phyloP scores from a whole-genome alignment of 2,113 vertebrate genomes.

The Pica pica region DNA sequence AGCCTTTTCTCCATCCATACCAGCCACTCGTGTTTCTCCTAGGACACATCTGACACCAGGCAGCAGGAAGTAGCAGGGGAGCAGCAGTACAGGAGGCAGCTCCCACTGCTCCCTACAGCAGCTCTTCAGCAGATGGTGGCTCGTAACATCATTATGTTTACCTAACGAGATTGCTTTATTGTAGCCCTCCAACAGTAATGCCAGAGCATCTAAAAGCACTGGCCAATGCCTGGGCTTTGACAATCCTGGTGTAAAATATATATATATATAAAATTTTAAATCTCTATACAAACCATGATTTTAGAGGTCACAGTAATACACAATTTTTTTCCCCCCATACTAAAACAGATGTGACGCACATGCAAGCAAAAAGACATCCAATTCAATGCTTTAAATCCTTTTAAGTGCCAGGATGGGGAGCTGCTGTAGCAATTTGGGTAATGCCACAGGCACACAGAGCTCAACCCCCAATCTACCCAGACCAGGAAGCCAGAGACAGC shows the following conservation, averaged over 20 bases:
- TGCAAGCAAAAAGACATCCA: background rate
- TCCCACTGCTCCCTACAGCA: background rate
- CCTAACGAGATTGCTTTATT: conserved; percentile 35
- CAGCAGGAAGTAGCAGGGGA: background rate
- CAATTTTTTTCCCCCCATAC: background rate
- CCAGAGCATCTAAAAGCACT: background rate
- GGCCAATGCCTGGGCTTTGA: background rate
- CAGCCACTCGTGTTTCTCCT: background rate
- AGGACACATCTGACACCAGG: background rate
- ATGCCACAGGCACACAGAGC: background rate
- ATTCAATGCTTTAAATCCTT: background rate
- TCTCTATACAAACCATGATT: background rate
- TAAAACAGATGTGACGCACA: background rate
- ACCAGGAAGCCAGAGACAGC: background rate
- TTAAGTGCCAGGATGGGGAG: background rate
- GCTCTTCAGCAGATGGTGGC: conserved; percentile 22
- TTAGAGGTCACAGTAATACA: background rate
- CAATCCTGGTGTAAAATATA: background rate
- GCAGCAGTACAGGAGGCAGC: background rate
- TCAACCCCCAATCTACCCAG: background rate
- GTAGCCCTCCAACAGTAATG: background rate
- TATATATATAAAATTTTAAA: background rate
- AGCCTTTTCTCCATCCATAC: background rate
- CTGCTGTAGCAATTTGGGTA: background rate
- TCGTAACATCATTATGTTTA: background rate